Conservation (phyloP, 2,888 invertebrate genomes). For the Erebia aethiops region DNA sequence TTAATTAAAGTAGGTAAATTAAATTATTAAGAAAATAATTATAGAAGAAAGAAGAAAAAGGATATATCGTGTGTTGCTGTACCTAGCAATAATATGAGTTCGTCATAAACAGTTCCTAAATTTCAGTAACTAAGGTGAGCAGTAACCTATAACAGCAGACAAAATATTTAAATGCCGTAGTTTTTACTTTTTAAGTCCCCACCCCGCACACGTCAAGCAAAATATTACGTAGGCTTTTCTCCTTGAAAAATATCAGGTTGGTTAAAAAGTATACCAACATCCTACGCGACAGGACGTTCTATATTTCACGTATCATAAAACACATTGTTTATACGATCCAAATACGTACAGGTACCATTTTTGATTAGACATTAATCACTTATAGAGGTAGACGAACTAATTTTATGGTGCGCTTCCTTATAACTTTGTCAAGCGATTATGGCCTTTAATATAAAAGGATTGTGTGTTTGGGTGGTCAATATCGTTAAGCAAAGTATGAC, state of each 20-base stretch:
- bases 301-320: slow-evolving; percentile 37
- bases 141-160: too few species aligned
- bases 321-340: slow-evolving; percentile 39
- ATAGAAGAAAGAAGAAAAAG: too few species aligned
- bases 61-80: too few species aligned
- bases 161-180: too few species aligned
- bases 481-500: slow-evolving; percentile 4
- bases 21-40: too few species aligned
- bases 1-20: too few species aligned
- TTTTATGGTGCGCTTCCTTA: slow-evolving; percentile 36
- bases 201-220: too few species aligned
- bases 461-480: neutral
- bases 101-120: too few species aligned
- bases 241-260: neutral
- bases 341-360: slow-evolving; percentile 36
- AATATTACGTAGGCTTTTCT: neutral
- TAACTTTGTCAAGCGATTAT: slow-evolving; percentile 30
- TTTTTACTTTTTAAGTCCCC: too few species aligned
- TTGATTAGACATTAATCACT: slow-evolving; percentile 38
- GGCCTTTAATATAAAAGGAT: slow-evolving; percentile 18
- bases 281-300: slow-evolving; percentile 34
- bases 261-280: neutral
- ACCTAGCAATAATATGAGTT: too few species aligned
- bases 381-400: slow-evolving; percentile 37
- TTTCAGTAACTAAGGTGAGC: too few species aligned